Evolutionary conservation across 2,888 invertebrate genomes (phyloP), one percentile per base, ranked within the genome.

Genomic region (Ophion slaviceki): DNA sequence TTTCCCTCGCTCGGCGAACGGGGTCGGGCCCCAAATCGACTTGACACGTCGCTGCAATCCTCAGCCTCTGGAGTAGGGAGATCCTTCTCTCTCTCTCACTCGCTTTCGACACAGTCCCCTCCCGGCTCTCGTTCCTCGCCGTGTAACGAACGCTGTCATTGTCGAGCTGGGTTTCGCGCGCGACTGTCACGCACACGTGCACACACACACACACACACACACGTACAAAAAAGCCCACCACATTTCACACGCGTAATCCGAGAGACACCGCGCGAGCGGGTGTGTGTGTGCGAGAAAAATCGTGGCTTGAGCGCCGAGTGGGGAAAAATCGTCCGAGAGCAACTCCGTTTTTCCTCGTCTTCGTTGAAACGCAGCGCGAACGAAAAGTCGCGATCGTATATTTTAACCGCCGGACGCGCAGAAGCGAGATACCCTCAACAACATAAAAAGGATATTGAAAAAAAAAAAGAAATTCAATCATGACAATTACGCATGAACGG

Each of bases 121-220:
- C 66, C 28, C 53, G 57, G 24, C 28, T 84, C 28, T 71, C 64
- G 62, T 68, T 64, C 64, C 53, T 47, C 70, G 36, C 24, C 24
- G 47, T 77, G 80, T 79, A 72, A 78, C 78, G 76, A 85, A 77
- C 76, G 80, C 82, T 87, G 85, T 87, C 82, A 83, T 83, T 82
- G 85, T 87, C 78, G 80, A 78, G 75, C 77, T 80, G 80, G 81
- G 86, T 74, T 86, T 86, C 80, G 86, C 86, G 83, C 83, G 80
- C 77, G 75, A 78, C 71, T 78, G 72, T 76, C 70, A 45, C 59
- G 20, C 67, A 74, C 72, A 67, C 66, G 17, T 64, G 11, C 53
- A 66, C 53, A 8, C 47, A 11, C 28, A 47, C 32, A 32, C 47
- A 24, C 70, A 53, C 53, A 28, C 53, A 47, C 32, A 47, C n/a